These are phyloP conservation scores for Melangyna quadrimaculata DNA, from an alignment of 2,888 invertebrate genomes.

Conservation along the genomic window DNA sequence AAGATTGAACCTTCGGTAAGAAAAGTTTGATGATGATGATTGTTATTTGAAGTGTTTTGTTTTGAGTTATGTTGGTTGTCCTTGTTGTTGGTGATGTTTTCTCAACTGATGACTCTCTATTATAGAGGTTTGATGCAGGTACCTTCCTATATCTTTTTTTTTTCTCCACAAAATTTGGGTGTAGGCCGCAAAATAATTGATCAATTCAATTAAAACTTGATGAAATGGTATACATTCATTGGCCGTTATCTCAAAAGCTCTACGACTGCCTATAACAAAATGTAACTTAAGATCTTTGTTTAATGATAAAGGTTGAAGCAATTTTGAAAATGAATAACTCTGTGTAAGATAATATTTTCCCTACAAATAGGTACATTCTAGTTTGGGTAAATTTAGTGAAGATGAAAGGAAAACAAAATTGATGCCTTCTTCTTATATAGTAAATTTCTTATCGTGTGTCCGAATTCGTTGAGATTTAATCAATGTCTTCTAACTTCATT, in stretches of 20 bases:
- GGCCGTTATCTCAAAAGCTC: background rate
- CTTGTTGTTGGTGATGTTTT: background rate
- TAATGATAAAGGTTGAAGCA: background rate
- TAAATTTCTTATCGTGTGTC: background rate
- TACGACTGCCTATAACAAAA: background rate
- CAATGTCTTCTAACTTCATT: background rate
- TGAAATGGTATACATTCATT: constrained; percentile 1
- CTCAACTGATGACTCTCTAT: background rate
- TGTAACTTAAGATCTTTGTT: background rate
- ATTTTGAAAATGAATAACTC: background rate
- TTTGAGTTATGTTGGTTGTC: constrained; percentile 31
- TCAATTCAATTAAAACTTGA: constrained; percentile 44
- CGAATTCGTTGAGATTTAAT: background rate
- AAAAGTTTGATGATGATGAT: constrained; percentile 61
- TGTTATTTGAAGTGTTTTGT: constrained; percentile 67
- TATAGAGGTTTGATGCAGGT: constrained; percentile 21
- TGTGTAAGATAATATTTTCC: background rate
- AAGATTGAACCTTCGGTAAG: constrained; percentile 55
- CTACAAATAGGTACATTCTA: background rate
- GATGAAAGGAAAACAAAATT: background rate
- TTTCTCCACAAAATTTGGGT: background rate
- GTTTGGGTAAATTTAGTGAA: background rate
- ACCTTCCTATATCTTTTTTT: background rate
- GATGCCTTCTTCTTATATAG: background rate
- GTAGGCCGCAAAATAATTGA: constrained; percentile 10